Base-by-base conservation (phyloP, 1,140 invertebrate species). In the Eurosta solidaginis region DNA sequence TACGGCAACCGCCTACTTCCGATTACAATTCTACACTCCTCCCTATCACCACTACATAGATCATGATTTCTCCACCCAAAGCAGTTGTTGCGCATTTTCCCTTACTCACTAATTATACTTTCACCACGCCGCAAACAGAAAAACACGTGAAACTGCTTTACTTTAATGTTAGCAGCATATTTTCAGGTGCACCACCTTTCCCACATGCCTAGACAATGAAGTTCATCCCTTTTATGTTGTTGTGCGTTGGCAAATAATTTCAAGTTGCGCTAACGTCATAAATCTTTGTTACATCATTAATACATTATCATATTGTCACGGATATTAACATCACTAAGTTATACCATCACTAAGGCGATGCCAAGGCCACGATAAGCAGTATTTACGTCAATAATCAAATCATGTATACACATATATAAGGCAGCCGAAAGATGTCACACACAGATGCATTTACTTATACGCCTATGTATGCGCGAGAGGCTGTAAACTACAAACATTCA, bases 231-330 rank as follows among this genome's bases (percentile, higher is more conserved):
- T 47, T 47, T 4, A 3, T 14, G 2, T 17, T 47, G 12, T 14
- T 3, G 45, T 20, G 33, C 14, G 54, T 3, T 27, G 54, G 54
- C 22, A 68, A 68, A 68, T 33, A 68, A 68, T 68, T 68, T 68
- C 59, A 40, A 68, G 33, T 68, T 68, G 59, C 59, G 33, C 59
- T 33, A 68, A 68, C 12, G 59, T 29, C 59, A 68, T 68, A 68
- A 68, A 68, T 68, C 59, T 68, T 68, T 40, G 59, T 68, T 68
- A 68, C 59, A 33, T 33, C 33, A 68, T 68, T 40, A 68, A 68
- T 68, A 68, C 59, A 40, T 17, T 33, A 42, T 68, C 59, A 33
- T 68, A n/a, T n/a, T n/a, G n/a, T n/a, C n/a, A n/a, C n/a, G n/a
- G n/a, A n/a, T n/a, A n/a, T n/a, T n/a, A n/a, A n/a, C n/a, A n/a